These are phyloP conservation scores for Acrocyrtus sp. DNA, from an alignment of 2,888 invertebrate genomes.

Conservation along the genomic window DNA sequence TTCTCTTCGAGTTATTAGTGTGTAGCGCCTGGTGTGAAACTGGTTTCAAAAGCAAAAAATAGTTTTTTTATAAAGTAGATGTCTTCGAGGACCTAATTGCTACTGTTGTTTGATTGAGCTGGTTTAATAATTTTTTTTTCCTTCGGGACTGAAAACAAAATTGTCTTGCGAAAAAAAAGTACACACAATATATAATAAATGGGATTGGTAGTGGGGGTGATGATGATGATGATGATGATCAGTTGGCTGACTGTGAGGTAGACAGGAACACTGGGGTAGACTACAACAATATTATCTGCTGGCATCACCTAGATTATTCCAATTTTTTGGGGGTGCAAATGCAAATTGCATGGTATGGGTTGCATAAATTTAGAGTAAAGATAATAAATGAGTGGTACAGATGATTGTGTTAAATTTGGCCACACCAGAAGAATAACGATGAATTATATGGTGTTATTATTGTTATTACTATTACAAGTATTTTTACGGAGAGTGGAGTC, in stretches of 20 bases:
- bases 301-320: background rate
- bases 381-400: background rate
- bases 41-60: constrained; percentile 37
- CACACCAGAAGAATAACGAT: constrained; percentile 30
- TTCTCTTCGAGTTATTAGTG: background rate
- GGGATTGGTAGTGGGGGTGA: no score
- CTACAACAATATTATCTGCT: no score
- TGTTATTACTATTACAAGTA: background rate
- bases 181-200: background rate
- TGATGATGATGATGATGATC: no score
- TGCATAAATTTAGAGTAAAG: background rate
- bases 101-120: constrained; percentile 52
- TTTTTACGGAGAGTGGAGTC: no score
- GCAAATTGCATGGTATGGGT: constrained; percentile 13
- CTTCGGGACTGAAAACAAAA: constrained; percentile 34
- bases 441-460: background rate
- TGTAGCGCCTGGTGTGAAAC: constrained; percentile 49
- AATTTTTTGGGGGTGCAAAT: constrained; percentile 25
- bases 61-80: no score
- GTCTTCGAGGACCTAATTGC: constrained; percentile 50
- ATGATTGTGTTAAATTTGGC: constrained; percentile 30
- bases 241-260: no score
- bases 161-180: background rate
- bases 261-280: background rate
- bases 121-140: constrained; percentile 33